Conservation (phyloP, 2,113 vertebrate genomes). For the Syngnathus scovelli region DNA sequence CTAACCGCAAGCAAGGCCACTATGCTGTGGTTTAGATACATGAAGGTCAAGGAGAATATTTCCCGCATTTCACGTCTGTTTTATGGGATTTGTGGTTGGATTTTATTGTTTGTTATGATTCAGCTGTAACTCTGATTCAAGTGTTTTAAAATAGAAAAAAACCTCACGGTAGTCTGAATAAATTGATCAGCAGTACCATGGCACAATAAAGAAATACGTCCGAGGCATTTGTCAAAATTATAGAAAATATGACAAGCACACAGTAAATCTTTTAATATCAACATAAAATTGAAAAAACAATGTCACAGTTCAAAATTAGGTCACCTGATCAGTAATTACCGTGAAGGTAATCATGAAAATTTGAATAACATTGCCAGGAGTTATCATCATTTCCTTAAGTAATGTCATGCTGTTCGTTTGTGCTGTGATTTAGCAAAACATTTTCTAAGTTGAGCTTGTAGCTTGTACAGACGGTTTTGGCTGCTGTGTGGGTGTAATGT, state of each 20-base stretch:
- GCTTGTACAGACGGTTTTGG: constrained; percentile 13
- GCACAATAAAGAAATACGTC: background rate
- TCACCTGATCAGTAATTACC: background rate
- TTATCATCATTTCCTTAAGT: background rate
- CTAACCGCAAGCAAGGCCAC: constrained; percentile 18
- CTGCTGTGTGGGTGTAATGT: constrained; percentile 21
- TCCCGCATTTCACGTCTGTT: constrained; percentile 9
- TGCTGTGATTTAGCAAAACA: constrained; percentile 11
- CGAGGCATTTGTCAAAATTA: background rate
- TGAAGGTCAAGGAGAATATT: constrained; percentile 6
- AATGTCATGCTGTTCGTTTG: background rate
- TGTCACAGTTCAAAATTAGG: background rate
- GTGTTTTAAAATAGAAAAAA: background rate
- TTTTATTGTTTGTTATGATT: constrained; percentile 34
- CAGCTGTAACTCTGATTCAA: background rate
- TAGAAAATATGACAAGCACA: background rate
- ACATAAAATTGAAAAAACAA: background rate
- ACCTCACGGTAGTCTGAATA: background rate
- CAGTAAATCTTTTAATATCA: background rate
- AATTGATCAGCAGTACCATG: background rate
- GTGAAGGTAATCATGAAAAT: background rate
- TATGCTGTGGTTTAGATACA: constrained; percentile 23
- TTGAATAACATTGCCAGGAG: too few relatives aligned
- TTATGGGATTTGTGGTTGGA: constrained; percentile 18
- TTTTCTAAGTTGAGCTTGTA: constrained; percentile 12